These are phyloP conservation scores for Rhimphoctona megacephalus DNA, from an alignment of 2,888 invertebrate species.

Conservation along the genomic window DNA sequence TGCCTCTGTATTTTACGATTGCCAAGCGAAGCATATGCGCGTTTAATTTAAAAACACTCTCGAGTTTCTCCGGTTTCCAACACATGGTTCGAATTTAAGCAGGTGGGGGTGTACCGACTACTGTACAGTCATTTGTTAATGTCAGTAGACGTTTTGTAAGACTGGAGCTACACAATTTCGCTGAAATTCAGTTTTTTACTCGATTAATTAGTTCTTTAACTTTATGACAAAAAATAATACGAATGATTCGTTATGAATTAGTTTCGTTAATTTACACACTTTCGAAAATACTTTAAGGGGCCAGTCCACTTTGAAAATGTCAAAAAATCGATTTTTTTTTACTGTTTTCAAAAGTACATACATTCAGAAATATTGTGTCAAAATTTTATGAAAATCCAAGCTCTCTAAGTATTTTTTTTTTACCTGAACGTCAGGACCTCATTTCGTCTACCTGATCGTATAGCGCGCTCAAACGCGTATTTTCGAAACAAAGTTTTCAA, in stretches of 20 bases:
- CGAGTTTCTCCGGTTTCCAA: conserved; percentile 11
- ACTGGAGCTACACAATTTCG: conserved; percentile 14
- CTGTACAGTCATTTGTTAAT: conserved; percentile 22
- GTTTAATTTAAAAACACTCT: conserved; percentile 36
- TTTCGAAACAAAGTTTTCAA: too few species aligned
- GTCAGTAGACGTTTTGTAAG: conserved; percentile 8
- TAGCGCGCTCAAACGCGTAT: too few species aligned
- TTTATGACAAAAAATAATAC: background rate
- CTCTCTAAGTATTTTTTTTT: too few species aligned
- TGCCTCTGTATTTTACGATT: conserved; percentile 30
- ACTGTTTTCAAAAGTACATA: too few species aligned
- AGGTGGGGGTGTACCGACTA: background rate
- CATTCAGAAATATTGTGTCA: too few species aligned
- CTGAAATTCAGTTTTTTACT: conserved; percentile 11
- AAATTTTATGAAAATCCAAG: too few species aligned
- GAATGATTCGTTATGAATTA: background rate
- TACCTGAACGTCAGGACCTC: too few species aligned
- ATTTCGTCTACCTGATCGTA: too few species aligned
- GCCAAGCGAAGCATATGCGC: conserved; percentile 8
- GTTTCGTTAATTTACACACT: background rate
- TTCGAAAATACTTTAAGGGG: background rate
- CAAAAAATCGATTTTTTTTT: too few species aligned
- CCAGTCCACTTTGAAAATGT: too few species aligned
- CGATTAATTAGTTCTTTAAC: background rate
- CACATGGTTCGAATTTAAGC: conserved; percentile 15